These are phyloP conservation scores for Nestor notabilis DNA, from an alignment of 2,113 vertebrate species.

Conservation along the genomic window DNA sequence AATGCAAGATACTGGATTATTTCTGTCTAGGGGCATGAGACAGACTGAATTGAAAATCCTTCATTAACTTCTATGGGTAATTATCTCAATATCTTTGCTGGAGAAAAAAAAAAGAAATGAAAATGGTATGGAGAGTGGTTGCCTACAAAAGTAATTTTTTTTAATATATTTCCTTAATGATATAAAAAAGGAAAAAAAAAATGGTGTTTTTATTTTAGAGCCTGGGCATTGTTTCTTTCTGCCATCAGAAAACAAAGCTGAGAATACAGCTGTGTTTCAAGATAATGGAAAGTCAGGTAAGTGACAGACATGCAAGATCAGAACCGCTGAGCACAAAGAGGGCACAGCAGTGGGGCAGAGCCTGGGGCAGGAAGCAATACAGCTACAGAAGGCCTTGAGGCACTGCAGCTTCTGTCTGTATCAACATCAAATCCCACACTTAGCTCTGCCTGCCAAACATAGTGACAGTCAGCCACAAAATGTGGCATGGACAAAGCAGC, in stretches of 20 bases:
- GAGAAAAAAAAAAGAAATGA: neutral
- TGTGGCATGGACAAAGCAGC: neutral
- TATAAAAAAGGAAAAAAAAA: neutral
- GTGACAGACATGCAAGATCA: neutral
- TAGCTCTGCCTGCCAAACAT: neutral
- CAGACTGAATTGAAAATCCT: neutral
- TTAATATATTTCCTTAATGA: neutral
- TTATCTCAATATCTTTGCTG: neutral
- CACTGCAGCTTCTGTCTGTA: neutral
- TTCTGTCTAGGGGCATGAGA: neutral
- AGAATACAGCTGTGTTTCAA: neutral
- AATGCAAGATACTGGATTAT: neutral
- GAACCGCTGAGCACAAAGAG: neutral
- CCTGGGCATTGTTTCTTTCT: neutral
- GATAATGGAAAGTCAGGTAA: neutral
- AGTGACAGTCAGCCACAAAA: neutral
- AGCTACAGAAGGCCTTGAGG: neutral
- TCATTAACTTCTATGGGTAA: conserved; percentile 13
- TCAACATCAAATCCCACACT: rapidly evolving
- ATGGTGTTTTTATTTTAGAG: neutral
- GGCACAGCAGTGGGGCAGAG: neutral
- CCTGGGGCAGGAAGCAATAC: rapidly evolving
- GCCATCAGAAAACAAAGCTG: neutral
- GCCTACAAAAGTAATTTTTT: neutral
- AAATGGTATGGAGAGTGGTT: neutral